Base-by-base conservation (phyloP, 2,797 vertebrate genomes). In the Smutsia gigantea region DNA sequence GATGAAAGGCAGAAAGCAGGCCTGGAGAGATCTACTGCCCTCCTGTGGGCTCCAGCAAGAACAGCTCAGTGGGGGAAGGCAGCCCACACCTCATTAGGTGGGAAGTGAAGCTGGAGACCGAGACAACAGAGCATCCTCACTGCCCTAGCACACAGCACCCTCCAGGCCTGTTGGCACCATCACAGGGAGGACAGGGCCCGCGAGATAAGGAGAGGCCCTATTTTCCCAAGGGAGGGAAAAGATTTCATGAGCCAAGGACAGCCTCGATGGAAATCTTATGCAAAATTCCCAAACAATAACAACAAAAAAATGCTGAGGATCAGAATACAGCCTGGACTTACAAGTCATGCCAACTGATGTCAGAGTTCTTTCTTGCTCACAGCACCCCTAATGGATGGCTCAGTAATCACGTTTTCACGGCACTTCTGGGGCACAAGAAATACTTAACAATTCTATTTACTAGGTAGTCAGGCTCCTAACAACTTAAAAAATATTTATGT, bases 21-120 rank as follows among this genome's bases (percentile, higher is more conserved):
- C 14, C 46, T 64, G 31, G 4, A 49, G 63, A n/a, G 51, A 34
- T 23, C 46, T 31, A 4, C 11, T 25, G 42, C 53, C 25, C 37
- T 51, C 49, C 49, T 29, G 49, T 21, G 49, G 0, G 0, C 12
- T 25, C 10, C 39, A 46, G 31, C 55, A 63, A 42, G 55, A 78
- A 17, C 1, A 13, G 4, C 23, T n/a, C 51, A 37, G 7, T 0
- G 1, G 25, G 10, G 71, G 39, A 66, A 7, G 37, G 31, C 11
- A 27, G 75, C 15, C 46, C 23, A 14, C 3, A 8, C 4, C 3
- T 18, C 14, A 0, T 12, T 11, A 18, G 7, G 34, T 17, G 10
- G 31, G 51, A 13, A 9, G 5, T 14, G 14, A n/a, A 14, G 34
- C 31, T n/a, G 1, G 17, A 78, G 51, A 59, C 1, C 7, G 39